These are phyloP conservation scores for Drosophila bocki DNA, from an alignment of 1,140 invertebrate species.

Conservation along the genomic window DNA sequence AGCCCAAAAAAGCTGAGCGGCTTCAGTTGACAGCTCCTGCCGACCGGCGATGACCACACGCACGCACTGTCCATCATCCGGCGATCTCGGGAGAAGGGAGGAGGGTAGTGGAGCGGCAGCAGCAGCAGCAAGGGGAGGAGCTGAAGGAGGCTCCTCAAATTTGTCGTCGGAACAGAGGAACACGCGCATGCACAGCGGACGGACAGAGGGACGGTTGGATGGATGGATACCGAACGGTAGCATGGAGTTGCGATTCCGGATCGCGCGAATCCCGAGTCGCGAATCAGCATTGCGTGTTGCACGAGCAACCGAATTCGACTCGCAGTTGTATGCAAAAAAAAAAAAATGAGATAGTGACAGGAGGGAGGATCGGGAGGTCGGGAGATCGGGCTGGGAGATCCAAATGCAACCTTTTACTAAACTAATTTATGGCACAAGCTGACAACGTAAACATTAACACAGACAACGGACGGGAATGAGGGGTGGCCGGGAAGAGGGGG, in stretches of 20 bases:
- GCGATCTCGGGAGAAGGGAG: constrained; percentile 1
- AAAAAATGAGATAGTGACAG: constrained; percentile 17
- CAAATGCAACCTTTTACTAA: constrained; percentile 84
- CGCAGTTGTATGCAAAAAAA: constrained; percentile 31
- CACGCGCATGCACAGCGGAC: constrained; percentile 44
- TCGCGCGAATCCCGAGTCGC: constrained; percentile 26
- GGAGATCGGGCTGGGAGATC: constrained; percentile 38
- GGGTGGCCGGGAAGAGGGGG: constrained; percentile 5
- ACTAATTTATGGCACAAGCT: constrained; percentile 85
- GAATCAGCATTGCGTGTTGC: constrained; percentile 55
- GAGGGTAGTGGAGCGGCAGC: neutral
- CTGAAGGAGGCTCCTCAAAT: constrained; percentile 40
- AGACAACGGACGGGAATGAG: constrained; percentile 21
- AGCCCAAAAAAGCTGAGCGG: constrained; percentile 52
- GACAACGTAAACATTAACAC: constrained; percentile 84
- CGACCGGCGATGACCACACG: constrained; percentile 58
- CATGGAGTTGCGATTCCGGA: constrained; percentile 23
- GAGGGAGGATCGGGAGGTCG: neutral
- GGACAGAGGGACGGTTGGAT: constrained; percentile 8
- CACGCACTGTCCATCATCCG: constrained; percentile 70
- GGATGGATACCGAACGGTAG: constrained; percentile 34
- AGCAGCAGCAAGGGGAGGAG: neutral
- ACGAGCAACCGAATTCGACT: constrained; percentile 47
- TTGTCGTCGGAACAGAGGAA: constrained; percentile 51
- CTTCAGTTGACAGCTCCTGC: constrained; percentile 49